Evolutionary conservation across 2,797 vertebrate genomes (phyloP).

Genomic region (Mormyrops attenuatus): DNA sequence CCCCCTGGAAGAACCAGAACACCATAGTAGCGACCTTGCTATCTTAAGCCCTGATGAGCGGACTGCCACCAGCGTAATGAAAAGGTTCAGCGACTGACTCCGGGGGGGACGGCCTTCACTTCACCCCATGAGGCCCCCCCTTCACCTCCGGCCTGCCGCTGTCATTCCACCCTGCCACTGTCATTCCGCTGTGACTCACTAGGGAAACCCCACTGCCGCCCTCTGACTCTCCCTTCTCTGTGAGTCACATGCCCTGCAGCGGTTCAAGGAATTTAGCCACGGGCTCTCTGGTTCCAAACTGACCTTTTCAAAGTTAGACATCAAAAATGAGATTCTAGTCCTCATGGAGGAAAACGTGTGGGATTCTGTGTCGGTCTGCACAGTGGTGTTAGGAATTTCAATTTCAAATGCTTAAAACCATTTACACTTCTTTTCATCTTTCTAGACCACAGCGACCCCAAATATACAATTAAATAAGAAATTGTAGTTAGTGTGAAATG

Average conservation of each 20-base stretch:
- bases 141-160: neutral
- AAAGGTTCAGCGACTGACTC: neutral
- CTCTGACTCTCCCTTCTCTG: neutral
- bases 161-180: neutral
- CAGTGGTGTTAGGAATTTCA: neutral
- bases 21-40: neutral
- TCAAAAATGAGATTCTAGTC: neutral
- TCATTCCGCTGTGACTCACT: neutral
- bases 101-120: neutral
- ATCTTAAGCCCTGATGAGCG: neutral
- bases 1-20: neutral
- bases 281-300: neutral
- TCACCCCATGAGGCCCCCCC: neutral
- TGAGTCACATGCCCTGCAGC: neutral
- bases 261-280: neutral
- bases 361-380: neutral
- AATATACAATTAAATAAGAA: neutral
- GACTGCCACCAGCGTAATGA: neutral
- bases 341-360: neutral
- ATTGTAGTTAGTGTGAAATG: neutral
- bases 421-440: neutral
- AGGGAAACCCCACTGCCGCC: neutral
- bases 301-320: conserved; percentile 12
- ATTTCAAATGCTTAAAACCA: neutral
- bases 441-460: neutral